phyloP scores from a whole-genome alignment of 2,888 invertebrate genomes.

The Polydrusus tereticollis region DNA sequence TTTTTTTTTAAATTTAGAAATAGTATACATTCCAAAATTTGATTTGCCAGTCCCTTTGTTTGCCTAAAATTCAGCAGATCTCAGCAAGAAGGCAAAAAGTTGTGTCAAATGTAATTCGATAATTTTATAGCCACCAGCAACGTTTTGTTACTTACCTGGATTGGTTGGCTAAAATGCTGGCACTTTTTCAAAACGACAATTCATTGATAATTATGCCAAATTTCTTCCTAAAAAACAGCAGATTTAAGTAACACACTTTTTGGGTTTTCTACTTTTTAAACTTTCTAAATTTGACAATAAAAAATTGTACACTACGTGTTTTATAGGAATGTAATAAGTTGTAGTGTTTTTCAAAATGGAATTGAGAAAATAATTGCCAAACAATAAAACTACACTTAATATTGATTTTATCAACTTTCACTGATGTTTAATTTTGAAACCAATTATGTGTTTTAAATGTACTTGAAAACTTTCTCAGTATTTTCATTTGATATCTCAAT shows the following conservation, averaged over 20 bases:
- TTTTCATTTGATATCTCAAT: background rate
- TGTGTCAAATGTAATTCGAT: background rate
- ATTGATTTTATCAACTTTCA: too few species aligned
- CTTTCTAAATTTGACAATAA: too few species aligned
- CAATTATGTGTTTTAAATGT: too few species aligned
- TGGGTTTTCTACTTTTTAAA: background rate
- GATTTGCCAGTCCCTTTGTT: too few species aligned
- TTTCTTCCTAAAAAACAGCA: conserved; percentile 8
- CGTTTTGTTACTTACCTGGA: conserved; percentile 1
- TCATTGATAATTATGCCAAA: background rate
- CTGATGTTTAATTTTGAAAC: background rate
- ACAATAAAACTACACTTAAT: background rate
- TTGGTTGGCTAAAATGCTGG: background rate
- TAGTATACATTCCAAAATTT: too few species aligned
- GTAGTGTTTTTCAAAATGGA: too few species aligned
- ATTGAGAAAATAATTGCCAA: background rate
- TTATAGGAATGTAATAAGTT: too few species aligned
- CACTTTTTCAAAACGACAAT: background rate
- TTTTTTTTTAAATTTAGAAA: too few species aligned
- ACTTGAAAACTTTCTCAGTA: background rate
- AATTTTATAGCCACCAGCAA: too few species aligned
- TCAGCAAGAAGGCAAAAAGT: background rate
- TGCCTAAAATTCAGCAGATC: background rate
- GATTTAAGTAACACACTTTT: background rate
- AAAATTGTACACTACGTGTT: too few species aligned